Evolutionary conservation across 2,797 vertebrate genomes (phyloP).

Genomic region (Nasua narica): DNA sequence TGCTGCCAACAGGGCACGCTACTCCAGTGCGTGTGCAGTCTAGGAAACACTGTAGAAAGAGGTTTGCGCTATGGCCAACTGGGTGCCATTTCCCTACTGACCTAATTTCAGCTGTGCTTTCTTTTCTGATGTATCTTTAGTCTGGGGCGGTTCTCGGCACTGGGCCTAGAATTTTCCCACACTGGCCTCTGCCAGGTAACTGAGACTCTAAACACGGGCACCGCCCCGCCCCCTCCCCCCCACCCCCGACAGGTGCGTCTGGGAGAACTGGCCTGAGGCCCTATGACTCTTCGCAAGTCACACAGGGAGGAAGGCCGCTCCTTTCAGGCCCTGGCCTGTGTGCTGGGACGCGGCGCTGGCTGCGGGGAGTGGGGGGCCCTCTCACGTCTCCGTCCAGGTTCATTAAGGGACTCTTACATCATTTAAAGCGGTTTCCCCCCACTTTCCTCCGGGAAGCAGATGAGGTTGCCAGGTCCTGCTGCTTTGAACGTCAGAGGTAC

Average conservation of each 20-base stretch:
- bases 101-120: not conserved
- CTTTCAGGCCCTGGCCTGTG: not conserved
- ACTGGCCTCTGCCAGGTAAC: not conserved
- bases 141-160: not conserved
- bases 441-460: constrained; percentile 9
- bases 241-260: not conserved
- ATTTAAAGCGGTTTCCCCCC: not conserved
- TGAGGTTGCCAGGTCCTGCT: not conserved
- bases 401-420: not conserved
- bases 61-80: not conserved
- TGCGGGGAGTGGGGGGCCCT: not conserved
- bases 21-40: not conserved
- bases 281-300: not conserved
- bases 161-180: not conserved
- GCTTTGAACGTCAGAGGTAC: not conserved
- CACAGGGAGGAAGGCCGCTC: not conserved
- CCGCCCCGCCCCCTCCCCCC: too few relatives aligned
- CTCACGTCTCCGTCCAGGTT: not conserved
- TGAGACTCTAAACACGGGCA: not conserved
- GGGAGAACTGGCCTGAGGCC: not conserved
- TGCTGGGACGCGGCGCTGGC: not conserved
- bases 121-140: not conserved
- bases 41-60: not conserved
- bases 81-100: not conserved
- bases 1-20: not conserved